phyloP scores from a whole-genome alignment of 2,797 vertebrate species.

The Sorex maritimensis region DNA sequence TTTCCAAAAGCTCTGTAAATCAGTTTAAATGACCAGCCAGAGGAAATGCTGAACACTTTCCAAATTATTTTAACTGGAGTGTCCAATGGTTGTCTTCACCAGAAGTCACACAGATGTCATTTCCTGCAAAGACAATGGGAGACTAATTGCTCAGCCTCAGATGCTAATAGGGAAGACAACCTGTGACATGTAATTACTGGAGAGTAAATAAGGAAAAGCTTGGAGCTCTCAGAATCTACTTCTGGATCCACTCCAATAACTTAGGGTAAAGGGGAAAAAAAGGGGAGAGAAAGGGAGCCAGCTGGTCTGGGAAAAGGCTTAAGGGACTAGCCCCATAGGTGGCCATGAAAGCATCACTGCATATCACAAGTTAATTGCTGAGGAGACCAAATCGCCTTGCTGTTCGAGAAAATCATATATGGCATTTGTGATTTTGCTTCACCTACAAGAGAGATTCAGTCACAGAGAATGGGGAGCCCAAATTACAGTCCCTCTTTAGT shows the following conservation, averaged over 20 bases:
- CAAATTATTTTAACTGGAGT: constrained; percentile 74
- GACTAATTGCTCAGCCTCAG: constrained; percentile 73
- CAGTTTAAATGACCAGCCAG: constrained; percentile 59
- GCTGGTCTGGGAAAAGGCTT: constrained; percentile 56
- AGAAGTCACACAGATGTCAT: constrained; percentile 80
- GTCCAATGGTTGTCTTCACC: constrained; percentile 67
- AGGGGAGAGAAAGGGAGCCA: not conserved
- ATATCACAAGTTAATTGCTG: not conserved
- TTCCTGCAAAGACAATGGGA: constrained; percentile 84
- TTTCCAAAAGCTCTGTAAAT: constrained; percentile 72
- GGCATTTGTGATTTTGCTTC: constrained; percentile 43
- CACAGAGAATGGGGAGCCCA: not conserved
- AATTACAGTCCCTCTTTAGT: constrained; percentile 19
- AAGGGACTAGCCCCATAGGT: not conserved
- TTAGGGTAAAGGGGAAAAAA: not conserved
- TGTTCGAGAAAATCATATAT: not conserved
- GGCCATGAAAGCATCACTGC: not conserved
- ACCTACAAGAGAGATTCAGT: not conserved
- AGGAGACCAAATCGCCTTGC: constrained; percentile 24
- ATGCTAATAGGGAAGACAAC: constrained; percentile 70
- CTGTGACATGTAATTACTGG: constrained; percentile 77
- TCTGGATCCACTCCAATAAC: constrained; percentile 65
- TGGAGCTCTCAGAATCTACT: constrained; percentile 58
- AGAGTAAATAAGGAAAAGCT: constrained; percentile 72
- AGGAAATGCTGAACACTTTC: constrained; percentile 71